Evolutionary conservation across 2,113 vertebrate species (phyloP).

Genomic region (Acanthisitta chloris): DNA sequence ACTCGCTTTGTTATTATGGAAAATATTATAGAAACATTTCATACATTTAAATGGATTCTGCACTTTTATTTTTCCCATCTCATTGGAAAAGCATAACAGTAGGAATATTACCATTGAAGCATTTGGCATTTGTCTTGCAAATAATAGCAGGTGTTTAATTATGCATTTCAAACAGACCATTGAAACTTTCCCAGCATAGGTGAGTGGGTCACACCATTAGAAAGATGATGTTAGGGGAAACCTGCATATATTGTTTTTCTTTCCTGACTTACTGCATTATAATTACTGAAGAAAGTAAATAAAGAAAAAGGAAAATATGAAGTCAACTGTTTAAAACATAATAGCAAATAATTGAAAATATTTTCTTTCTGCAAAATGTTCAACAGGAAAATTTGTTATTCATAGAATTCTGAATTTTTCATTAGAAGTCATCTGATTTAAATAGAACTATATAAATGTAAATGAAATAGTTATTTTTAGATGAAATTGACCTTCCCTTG

Average conservation of each 20-base stretch:
- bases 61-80: not conserved
- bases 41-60: not conserved
- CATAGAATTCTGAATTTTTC: conserved; percentile 5
- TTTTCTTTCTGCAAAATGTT: not conserved
- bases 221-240: not conserved
- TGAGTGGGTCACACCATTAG: not conserved
- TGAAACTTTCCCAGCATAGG: not conserved
- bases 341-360: not conserved
- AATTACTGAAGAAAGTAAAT: not conserved
- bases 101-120: not conserved
- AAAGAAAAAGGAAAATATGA: not conserved
- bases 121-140: not conserved
- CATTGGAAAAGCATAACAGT: not conserved
- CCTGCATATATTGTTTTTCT: not conserved
- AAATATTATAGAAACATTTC: not conserved
- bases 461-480: conserved; percentile 7
- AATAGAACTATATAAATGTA: conserved; percentile 21
- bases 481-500: not conserved
- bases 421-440: not conserved
- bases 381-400: not conserved
- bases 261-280: not conserved
- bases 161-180: not conserved
- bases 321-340: not conserved
- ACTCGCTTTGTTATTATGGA: not conserved
- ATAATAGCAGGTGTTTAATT: not conserved